Conservation (phyloP, 2,797 vertebrate species). For the Sebastes nivosus region DNA sequence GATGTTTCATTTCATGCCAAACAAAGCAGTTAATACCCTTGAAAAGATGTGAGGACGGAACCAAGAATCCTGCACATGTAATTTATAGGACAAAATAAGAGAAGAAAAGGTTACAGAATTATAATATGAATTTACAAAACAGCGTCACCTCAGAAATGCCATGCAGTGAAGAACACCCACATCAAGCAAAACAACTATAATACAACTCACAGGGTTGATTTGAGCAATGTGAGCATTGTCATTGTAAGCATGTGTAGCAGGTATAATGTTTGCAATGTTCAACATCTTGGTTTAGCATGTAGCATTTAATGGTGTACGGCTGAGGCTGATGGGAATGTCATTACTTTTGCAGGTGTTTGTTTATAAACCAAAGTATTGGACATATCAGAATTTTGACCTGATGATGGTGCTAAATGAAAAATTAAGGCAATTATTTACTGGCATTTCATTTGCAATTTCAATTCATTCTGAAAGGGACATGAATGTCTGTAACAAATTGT, state of each 20-base stretch:
- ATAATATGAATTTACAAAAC: neutral
- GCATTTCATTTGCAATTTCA: neutral
- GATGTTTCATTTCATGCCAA: conserved; percentile 54
- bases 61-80: conserved; percentile 10
- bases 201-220: neutral
- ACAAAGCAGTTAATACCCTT: conserved; percentile 54
- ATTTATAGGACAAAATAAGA: conserved; percentile 36
- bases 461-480: neutral
- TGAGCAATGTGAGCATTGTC: neutral
- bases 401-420: neutral
- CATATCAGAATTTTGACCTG: neutral
- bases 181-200: fast-evolving
- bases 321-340: neutral
- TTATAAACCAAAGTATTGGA: neutral
- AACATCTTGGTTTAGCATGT: neutral
- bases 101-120: conserved; percentile 4
- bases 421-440: neutral
- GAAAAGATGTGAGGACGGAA: conserved; percentile 28
- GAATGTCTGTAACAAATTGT: fast-evolving
- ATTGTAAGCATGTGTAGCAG: neutral
- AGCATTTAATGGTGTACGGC: neutral
- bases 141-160: neutral
- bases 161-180: neutral
- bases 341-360: neutral
- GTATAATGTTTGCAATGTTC: neutral